Evolutionary conservation across 2,888 invertebrate genomes (phyloP).

Genomic region (Allacma fusca): DNA sequence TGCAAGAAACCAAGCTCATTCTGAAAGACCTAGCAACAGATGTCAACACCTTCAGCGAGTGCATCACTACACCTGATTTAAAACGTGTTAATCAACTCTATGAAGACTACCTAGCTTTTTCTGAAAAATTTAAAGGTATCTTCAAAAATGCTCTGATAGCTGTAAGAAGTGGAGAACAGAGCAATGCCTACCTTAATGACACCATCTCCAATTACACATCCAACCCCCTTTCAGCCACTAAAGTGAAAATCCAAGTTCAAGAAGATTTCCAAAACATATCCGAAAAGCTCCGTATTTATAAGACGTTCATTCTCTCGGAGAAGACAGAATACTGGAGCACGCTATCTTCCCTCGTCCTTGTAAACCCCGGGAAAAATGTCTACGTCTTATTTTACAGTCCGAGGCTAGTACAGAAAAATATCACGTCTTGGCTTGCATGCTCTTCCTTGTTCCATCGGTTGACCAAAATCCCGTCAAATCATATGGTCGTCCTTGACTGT

Average conservation of each 20-base stretch:
- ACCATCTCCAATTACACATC: background rate
- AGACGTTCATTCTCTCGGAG: background rate
- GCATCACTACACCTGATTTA: background rate
- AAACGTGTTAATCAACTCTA: background rate
- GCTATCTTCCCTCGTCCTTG: background rate
- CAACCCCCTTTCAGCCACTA: background rate
- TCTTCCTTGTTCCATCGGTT: background rate
- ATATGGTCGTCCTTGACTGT: background rate
- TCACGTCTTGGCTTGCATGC: background rate
- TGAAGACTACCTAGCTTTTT: constrained; percentile 4
- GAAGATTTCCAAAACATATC: background rate
- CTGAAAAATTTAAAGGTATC: background rate
- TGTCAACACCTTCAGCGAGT: background rate
- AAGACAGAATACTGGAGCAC: background rate
- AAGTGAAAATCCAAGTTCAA: background rate
- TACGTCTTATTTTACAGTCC: constrained; percentile 9
- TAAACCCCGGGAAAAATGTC: constrained; percentile 16
- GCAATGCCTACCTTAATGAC: background rate
- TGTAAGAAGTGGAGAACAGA: background rate
- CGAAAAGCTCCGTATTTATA: constrained; percentile 4
- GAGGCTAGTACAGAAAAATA: background rate
- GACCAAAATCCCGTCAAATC: constrained; percentile 1
- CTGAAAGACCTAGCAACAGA: background rate
- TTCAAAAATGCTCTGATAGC: background rate
- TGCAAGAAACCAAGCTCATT: background rate